Conservation (phyloP, 2,888 invertebrate species). For the Rhyacophila evoluta region DNA sequence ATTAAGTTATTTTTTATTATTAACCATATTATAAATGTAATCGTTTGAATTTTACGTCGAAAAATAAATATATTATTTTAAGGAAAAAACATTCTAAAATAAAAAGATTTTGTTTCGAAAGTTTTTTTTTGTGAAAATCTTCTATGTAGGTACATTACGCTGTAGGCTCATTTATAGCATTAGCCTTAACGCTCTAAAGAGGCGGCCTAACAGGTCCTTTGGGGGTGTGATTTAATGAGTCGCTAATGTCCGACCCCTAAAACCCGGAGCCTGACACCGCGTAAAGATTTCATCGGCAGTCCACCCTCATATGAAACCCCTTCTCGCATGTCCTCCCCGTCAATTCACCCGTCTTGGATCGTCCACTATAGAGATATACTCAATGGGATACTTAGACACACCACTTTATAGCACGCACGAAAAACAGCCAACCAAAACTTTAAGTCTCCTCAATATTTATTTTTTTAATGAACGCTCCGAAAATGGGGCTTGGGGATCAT, state of each 20-base stretch:
- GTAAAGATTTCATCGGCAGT: conserved; percentile 53
- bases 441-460: too few relatives aligned
- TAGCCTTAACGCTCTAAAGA: background rate
- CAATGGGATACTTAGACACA: background rate
- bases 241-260: conserved; percentile 53
- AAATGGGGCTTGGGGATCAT: too few relatives aligned
- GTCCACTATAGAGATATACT: conserved; percentile 17
- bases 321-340: conserved; percentile 13
- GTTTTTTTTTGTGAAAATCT: background rate
- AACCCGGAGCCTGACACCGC: conserved; percentile 49
- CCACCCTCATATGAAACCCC: conserved; percentile 48
- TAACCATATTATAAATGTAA: too few relatives aligned
- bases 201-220: conserved; percentile 50
- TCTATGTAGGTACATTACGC: background rate
- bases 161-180: background rate
- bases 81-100: background rate
- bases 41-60: too few relatives aligned
- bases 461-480: too few relatives aligned
- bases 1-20: too few relatives aligned
- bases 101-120: too few relatives aligned
- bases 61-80: background rate
- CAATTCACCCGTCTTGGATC: conserved; percentile 28
- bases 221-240: conserved; percentile 54
- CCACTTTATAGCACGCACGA: too few relatives aligned
- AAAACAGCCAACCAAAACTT: too few relatives aligned